Evolutionary conservation across 1,140 invertebrate genomes (phyloP).

Genomic region (Eubasilissa regina): DNA sequence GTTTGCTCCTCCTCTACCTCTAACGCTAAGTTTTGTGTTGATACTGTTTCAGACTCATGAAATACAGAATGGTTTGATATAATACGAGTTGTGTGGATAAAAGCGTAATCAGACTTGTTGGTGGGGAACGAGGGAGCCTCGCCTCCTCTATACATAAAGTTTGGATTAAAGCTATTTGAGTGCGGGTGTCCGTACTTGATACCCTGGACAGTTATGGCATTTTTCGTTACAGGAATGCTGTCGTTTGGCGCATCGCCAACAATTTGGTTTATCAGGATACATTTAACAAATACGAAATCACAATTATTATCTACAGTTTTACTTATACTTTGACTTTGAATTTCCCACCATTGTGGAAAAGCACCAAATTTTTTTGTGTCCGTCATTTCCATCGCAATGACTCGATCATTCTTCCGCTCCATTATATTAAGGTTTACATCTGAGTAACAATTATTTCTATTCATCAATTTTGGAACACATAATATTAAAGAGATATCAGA

Average conservation of each 20-base stretch:
- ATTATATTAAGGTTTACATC: constrained; percentile 31
- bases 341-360: constrained; percentile 71
- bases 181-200: constrained; percentile 75
- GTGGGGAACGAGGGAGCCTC: constrained; percentile 65
- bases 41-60: constrained; percentile 57
- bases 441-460: constrained; percentile 72
- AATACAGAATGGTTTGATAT: constrained; percentile 63
- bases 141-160: constrained; percentile 70
- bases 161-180: constrained; percentile 76
- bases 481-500: constrained; percentile 76
- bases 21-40: constrained; percentile 49
- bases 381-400: constrained; percentile 67
- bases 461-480: constrained; percentile 72
- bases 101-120: constrained; percentile 75
- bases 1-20: neutral
- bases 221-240: constrained; percentile 77
- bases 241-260: constrained; percentile 74
- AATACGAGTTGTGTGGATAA: constrained; percentile 73
- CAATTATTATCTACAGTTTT: constrained; percentile 74
- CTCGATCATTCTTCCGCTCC: constrained; percentile 65
- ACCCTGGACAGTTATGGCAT: constrained; percentile 76
- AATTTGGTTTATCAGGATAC: constrained; percentile 74
- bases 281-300: constrained; percentile 73
- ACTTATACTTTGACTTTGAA: constrained; percentile 72
- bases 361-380: constrained; percentile 74